These are phyloP conservation scores for Hemistola chrysoprasaria DNA, from an alignment of 2,888 invertebrate genomes.

Conservation along the genomic window DNA sequence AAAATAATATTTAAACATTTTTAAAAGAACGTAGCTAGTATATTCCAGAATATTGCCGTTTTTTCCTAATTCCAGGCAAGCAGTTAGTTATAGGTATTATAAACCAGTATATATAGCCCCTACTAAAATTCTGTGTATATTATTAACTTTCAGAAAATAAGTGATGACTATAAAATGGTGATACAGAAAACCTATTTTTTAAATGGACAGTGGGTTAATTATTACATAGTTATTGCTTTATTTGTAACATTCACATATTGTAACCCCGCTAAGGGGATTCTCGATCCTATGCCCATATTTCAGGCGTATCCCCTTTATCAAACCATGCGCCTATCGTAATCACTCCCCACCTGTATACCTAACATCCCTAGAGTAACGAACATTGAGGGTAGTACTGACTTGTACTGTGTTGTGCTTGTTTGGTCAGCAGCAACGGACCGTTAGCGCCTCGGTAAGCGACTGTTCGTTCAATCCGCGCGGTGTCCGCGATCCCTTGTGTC, in stretches of 20 bases:
- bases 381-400: conserved; percentile 75
- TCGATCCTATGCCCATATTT: conserved; percentile 35
- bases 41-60: too few species aligned
- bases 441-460: conserved; percentile 80
- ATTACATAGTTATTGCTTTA: conserved; percentile 17
- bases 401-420: conserved; percentile 80
- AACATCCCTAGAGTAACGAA: conserved; percentile 54
- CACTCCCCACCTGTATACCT: conserved; percentile 47
- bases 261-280: conserved; percentile 28
- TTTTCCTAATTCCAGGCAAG: too few species aligned
- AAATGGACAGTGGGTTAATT: conserved; percentile 2
- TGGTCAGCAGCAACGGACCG: conserved; percentile 82
- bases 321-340: conserved; percentile 41
- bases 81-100: background rate
- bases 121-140: conserved; percentile 1
- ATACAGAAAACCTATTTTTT: background rate
- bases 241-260: conserved; percentile 31
- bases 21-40: too few species aligned
- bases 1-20: too few species aligned
- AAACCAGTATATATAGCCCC: too few species aligned
- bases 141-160: conserved; percentile 13
- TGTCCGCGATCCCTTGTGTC: conserved; percentile 74
- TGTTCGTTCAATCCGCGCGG: conserved; percentile 59
- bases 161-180: background rate
- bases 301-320: conserved; percentile 39